Percentiles rank a stretch among this genome's conserved stretches.
Evolutionary conservation across 2,113 vertebrate species (phyloP).

Genomic region (Menidia beryllina): DNA sequence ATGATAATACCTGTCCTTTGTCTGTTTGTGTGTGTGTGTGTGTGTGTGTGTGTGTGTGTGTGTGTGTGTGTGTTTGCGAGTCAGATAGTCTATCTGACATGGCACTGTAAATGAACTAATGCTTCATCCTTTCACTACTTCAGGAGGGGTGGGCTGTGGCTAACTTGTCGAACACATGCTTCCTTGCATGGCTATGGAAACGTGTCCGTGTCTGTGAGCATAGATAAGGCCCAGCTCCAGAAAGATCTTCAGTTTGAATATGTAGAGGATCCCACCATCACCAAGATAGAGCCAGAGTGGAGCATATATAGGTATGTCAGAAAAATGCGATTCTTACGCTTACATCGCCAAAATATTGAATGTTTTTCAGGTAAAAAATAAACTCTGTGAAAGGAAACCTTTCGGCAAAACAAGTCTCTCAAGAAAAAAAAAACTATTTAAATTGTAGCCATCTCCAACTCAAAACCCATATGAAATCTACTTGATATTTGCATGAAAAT

Average conservation of each 20-base stretch:
- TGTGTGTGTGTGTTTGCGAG: no score
- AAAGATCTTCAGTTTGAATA: conserved; percentile 94
- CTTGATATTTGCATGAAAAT: no score
- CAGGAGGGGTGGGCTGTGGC: conserved; percentile 90
- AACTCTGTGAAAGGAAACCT: neutral
- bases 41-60: neutral
- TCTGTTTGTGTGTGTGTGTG: neutral
- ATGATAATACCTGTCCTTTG: neutral
- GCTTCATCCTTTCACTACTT: conserved; percentile 4
- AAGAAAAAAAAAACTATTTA: neutral
- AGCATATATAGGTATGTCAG: conserved; percentile 92
- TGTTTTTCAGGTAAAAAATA: neutral
- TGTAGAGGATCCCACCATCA: conserved; percentile 93
- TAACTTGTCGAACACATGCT: conserved; percentile 91
- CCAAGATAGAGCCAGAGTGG: conserved; percentile 96
- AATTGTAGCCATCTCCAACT: no score
- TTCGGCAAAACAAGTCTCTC: neutral
- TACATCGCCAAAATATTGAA: neutral
- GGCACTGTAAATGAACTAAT: neutral
- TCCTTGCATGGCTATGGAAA: conserved; percentile 88
- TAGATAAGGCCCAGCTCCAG: conserved; percentile 92
- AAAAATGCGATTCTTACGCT: neutral
- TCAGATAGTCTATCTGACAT: neutral
- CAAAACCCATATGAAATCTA: no score
- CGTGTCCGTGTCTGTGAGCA: conserved; percentile 90